Base-by-base conservation (phyloP, 1,140 invertebrate genomes). In the Muscidifurax raptorellus region DNA sequence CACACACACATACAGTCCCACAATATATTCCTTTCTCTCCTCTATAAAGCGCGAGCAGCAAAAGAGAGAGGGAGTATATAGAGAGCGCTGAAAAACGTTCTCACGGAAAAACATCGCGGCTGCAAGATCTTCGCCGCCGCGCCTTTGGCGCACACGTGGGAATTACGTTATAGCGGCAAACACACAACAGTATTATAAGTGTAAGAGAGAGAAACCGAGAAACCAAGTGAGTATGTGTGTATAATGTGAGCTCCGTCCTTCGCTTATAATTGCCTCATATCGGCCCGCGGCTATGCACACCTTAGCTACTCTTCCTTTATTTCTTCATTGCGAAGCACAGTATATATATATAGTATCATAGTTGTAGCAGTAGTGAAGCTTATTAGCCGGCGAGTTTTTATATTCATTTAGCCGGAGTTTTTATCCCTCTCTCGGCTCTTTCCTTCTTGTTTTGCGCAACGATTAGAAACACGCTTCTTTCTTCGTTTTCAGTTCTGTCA, bases 61-160 rank as follows among this genome's bases (percentile, higher is more conserved):
- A 69, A n/a, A 69, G 67, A 69, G 27, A 59, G 52, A 59, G 22
- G 18, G 22, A 83, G 25, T n/a, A 74, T 7, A 79, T 36, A 72
- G 27, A 25, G 36, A 25, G 75, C 27, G 69, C 71, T 67, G 74
- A 27, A 76, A 76, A 80, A 67, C 59, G 59, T 78, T 78, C 76
- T 79, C 77, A 79, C 64, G 77, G 77, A 66, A 79, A 79, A 79
- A 67, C 30, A 79, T 67, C 36, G 25, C 15, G 15, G 30, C 7
- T 28, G 22, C 27, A 28, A 77, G 47, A 78, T 78, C 76, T 78
- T 66, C 18, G 52, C 30, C 52, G 22, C 67, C 32, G 22, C 32
- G 52, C 28, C 64, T 67, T 27, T 36, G 18, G 15, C 36, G 74
- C 52, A n/a, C 74, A 76, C 40, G 74, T 47, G 71, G 71, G 71